A percentile compares a stretch with the other conserved stretches of the same genome.
These are phyloP conservation scores for Oscheius sp. DNA, from an alignment of 2,888 invertebrate genomes.

Conservation along the genomic window DNA sequence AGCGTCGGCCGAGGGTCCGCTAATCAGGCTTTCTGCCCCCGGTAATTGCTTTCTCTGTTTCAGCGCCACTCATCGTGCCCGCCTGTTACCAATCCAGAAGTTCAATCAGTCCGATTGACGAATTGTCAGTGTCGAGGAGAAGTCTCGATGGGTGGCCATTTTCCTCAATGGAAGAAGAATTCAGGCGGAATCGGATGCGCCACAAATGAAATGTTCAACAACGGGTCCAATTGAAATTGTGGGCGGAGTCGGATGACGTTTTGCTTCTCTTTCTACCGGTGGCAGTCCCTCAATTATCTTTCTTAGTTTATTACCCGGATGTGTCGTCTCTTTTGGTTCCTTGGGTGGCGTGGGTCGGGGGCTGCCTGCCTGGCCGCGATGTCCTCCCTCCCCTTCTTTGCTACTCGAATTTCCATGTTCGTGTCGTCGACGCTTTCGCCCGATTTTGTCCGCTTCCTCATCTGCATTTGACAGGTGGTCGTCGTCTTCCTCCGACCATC, in stretches of 20 bases:
- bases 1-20: constrained; percentile 21
- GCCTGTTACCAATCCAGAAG: constrained; percentile 1
- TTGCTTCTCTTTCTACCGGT: background rate
- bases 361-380: too few relatives aligned
- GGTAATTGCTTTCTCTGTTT: constrained; percentile 37
- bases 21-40: constrained; percentile 34
- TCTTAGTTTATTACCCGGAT: background rate
- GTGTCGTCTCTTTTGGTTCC: background rate
- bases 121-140: too few relatives aligned
- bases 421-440: constrained; percentile 1
- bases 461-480: constrained; percentile 22
- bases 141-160: too few relatives aligned
- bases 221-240: constrained; percentile 30
- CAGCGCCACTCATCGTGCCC: constrained; percentile 33
- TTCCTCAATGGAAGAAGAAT: background rate
- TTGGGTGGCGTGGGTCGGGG: too few relatives aligned
- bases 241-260: constrained; percentile 22
- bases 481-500: constrained; percentile 24
- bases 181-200: constrained; percentile 29
- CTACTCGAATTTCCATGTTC: constrained; percentile 23
- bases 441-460: constrained; percentile 14
- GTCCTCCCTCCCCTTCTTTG: background rate
- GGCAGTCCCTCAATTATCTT: background rate
- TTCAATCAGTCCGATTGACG: background rate
- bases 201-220: constrained; percentile 37